Evolutionary conservation across 2,888 invertebrate genomes (phyloP).

Genomic region (Ophraella communa): DNA sequence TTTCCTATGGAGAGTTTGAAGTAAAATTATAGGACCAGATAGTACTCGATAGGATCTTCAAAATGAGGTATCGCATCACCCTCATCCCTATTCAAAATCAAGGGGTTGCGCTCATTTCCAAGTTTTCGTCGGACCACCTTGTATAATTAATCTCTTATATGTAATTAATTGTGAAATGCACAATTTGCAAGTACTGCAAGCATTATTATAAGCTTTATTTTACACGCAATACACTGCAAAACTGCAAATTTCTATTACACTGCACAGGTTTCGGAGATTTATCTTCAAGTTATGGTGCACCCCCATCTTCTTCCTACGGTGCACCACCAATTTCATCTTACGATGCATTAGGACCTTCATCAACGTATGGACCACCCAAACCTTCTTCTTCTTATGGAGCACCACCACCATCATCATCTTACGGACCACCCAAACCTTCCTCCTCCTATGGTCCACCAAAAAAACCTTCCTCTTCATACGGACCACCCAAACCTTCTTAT

Average conservation of each 20-base stretch:
- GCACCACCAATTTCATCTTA: slow-evolving; percentile 53
- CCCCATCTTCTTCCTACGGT: slow-evolving; percentile 50
- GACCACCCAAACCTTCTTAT: slow-evolving; percentile 50
- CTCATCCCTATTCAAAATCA: too few species aligned
- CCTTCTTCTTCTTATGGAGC: slow-evolving; percentile 55
- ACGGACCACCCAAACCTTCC: slow-evolving; percentile 47
- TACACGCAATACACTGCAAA: slow-evolving; percentile 50
- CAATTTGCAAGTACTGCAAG: background rate
- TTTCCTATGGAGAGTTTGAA: too few species aligned
- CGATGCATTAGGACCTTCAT: slow-evolving; percentile 46
- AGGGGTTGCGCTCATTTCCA: too few species aligned
- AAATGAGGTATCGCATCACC: too few species aligned
- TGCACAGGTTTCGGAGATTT: slow-evolving; percentile 42
- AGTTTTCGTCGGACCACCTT: too few species aligned
- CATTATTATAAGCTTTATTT: slow-evolving; percentile 9
- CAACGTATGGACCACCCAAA: slow-evolving; percentile 50
- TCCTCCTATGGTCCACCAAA: slow-evolving; percentile 46
- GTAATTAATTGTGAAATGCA: too few species aligned
- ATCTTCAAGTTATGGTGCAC: slow-evolving; percentile 58
- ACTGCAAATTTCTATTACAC: slow-evolving; percentile 55
- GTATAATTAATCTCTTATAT: too few species aligned
- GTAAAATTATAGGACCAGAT: too few species aligned
- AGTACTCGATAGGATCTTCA: too few species aligned
- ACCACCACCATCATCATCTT: slow-evolving; percentile 34
- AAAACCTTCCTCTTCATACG: slow-evolving; percentile 42